phyloP scores from a whole-genome alignment of 1,140 invertebrate genomes.

The Pantala flavescens region DNA sequence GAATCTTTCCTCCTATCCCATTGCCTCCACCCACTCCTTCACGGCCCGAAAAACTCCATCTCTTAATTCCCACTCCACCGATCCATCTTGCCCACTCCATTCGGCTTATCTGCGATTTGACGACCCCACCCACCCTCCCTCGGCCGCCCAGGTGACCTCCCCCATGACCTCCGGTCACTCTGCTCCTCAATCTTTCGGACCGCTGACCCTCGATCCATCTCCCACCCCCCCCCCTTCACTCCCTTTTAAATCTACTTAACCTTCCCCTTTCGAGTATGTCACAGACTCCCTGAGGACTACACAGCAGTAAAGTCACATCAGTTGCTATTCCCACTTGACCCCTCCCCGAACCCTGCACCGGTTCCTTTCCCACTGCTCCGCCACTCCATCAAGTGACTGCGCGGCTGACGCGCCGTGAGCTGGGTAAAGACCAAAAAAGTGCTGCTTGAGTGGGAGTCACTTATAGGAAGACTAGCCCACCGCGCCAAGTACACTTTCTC shows the following conservation, averaged over 20 bases:
- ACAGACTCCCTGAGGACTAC: conserved; percentile 2
- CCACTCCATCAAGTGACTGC: not conserved
- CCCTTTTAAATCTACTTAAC: conserved; percentile 10
- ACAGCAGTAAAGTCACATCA: conserved; percentile 9
- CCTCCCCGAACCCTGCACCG: too few species aligned
- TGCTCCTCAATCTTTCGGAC: conserved; percentile 8
- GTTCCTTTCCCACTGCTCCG: not conserved
- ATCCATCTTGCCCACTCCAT: not conserved
- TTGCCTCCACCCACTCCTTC: not conserved
- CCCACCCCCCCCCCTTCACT: not conserved
- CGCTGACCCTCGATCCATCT: conserved; percentile 6
- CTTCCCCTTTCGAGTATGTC: conserved; percentile 4
- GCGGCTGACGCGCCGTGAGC: not conserved
- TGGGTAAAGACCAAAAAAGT: too few species aligned
- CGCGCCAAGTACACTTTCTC: too few species aligned
- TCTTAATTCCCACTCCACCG: not conserved
- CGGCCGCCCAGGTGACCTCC: not conserved
- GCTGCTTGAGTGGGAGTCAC: too few species aligned
- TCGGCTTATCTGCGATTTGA: not conserved
- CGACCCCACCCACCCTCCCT: not conserved
- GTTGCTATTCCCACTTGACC: not conserved
- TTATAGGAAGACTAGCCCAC: too few species aligned
- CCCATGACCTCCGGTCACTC: conserved; percentile 6
- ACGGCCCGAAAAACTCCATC: not conserved
- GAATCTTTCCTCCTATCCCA: too few species aligned